Base-by-base conservation (phyloP, 2,888 invertebrate species). In the Trissolcus japonicus region DNA sequence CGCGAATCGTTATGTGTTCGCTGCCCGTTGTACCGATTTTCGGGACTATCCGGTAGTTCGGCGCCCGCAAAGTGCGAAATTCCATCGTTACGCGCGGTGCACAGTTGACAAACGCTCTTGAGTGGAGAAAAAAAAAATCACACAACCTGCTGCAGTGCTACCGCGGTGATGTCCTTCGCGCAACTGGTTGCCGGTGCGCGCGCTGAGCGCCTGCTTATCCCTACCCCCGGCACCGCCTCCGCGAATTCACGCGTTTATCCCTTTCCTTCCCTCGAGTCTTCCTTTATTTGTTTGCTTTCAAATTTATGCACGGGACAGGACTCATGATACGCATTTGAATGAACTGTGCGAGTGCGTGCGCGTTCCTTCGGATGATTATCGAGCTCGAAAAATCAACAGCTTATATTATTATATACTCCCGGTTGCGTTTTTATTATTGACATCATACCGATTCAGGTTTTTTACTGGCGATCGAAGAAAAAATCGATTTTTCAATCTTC, bases 131-230 rank as follows among this genome's bases (percentile, higher is more conserved):
- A 43, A 4, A 14, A 43, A 9, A 43, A 51, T 48, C 61, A 67
- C 62, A 60, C 65, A 17, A 57, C 40, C 2, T 41, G 35, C 73
- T 53, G 55, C 13, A 46, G 35, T 69, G 25, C 61, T 40, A 43
- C 41, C 66, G 69, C 71, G 55, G 29, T 55, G 74, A 71, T 48
- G 74, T 61, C 71, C 61, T 59, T 67, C 78, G 72, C 67, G 78
- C 78, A 78, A 78, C 78, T 78, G 75, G 78, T 78, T 78, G 78
- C 67, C 35, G 78, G 19, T 73, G 78, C 78, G 78, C 75, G 75
- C 75, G 78, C 75, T 68, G 67, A 59, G 71, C 71, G 75, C 25
- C 78, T 72, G 75, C 57, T 72, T 72, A 78, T 75, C 75, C 74
- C 78, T 55, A 57, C 78, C 66, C 55, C 13, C 11, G 14, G 43